Evolutionary conservation across 2,797 vertebrate species (phyloP).

Genomic region (Mus caroli): DNA sequence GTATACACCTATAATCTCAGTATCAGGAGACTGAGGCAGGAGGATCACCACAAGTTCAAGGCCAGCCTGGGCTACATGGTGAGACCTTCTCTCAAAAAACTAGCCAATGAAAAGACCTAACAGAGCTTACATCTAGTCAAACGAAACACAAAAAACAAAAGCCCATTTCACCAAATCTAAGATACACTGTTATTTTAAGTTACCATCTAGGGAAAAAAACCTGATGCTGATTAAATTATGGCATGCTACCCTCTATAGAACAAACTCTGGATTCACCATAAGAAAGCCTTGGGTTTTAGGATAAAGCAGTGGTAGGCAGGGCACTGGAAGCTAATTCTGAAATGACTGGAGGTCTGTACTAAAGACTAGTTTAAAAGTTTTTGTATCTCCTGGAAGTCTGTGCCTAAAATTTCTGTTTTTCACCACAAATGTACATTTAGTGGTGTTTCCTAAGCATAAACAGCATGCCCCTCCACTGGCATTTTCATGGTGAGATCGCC

Average conservation of each 20-base stretch:
- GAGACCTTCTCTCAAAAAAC: background rate
- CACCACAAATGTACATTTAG: background rate
- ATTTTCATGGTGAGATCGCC: background rate
- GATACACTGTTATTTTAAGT: background rate
- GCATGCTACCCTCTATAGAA: background rate
- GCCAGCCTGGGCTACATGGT: background rate
- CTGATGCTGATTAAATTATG: slow-evolving; percentile 23
- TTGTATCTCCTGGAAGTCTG: background rate
- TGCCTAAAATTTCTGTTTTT: slow-evolving; percentile 28
- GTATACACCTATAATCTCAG: background rate
- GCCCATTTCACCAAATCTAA: slow-evolving; percentile 20
- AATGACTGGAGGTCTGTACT: background rate
- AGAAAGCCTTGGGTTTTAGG: fast-evolving
- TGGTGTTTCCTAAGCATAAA: background rate
- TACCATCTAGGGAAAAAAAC: background rate
- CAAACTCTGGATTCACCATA: background rate
- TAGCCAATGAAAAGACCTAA: background rate
- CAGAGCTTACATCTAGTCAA: background rate
- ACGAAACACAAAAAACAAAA: slow-evolving; percentile 13
- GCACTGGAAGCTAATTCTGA: background rate
- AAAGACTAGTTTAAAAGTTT: slow-evolving; percentile 7
- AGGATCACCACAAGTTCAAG: background rate
- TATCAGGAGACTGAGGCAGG: background rate
- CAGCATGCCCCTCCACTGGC: background rate
- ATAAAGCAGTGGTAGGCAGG: background rate